Percentiles rank a stretch among this genome's conserved stretches.
Conservation (phyloP, 2,797 vertebrate genomes). For the Kryptopterus vitreolus region DNA sequence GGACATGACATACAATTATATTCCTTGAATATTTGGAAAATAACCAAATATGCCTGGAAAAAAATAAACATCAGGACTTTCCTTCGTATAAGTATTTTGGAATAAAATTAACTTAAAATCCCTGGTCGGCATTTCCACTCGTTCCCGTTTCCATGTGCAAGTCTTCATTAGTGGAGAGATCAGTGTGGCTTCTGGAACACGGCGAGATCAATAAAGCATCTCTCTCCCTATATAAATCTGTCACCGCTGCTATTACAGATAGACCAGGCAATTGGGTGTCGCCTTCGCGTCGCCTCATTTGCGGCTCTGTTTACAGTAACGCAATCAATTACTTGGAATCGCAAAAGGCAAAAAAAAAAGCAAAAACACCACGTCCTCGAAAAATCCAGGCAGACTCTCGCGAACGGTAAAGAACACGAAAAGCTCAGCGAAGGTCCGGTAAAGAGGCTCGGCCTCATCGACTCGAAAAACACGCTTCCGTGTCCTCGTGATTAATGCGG, state of each 20-base stretch:
- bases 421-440: slow-evolving; percentile 35
- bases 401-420: slow-evolving; percentile 26
- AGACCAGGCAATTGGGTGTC: slow-evolving; percentile 1
- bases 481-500: slow-evolving; percentile 44
- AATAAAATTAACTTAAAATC: background rate
- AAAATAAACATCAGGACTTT: too few relatives aligned
- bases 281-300: slow-evolving; percentile 25
- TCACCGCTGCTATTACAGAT: slow-evolving; percentile 2
- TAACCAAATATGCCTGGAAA: too few relatives aligned
- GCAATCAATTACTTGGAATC: slow-evolving; percentile 21
- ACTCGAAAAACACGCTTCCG: slow-evolving; percentile 19
- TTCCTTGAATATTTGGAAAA: too few relatives aligned
- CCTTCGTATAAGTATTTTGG: background rate
- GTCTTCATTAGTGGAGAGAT: background rate
- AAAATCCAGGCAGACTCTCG: slow-evolving; percentile 24
- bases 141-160: background rate
- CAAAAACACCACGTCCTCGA: background rate
- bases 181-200: background rate
- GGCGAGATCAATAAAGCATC: slow-evolving; percentile 21
- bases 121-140: background rate
- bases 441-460: slow-evolving; percentile 13
- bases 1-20: too few relatives aligned
- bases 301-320: slow-evolving; percentile 9
- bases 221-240: slow-evolving; percentile 11
- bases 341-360: background rate